Evolutionary conservation across 2,888 invertebrate species (phyloP), one percentile per base, ranked within the genome.

Genomic region (Linnaemya tessellans): DNA sequence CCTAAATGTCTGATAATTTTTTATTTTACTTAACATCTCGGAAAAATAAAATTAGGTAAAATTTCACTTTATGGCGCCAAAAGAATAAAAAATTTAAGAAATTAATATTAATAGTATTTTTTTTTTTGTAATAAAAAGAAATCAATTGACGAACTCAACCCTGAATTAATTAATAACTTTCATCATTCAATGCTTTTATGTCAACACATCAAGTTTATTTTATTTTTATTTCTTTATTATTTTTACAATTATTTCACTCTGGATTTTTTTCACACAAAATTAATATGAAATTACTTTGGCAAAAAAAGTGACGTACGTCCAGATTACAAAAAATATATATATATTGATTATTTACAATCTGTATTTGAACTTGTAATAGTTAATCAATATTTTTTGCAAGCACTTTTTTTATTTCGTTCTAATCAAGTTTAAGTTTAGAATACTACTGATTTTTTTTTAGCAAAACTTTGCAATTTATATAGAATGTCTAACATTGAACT

Each of bases 381-480:
- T 80, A 56, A 22, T 71, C 35, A 65, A 80, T 60, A 62, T 51
- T 46, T 58, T 65, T 49, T 46, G 0, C 22, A 43, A 25, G 35
- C 41, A 58, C 46, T 67, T 35, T 58, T 43, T 51, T 51, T 51
- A 30, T 62, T 20, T 35, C 51, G 77, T 73, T 78, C 65, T 83
- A 67, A 78, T 78, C 82, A 83, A 83, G 82, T 83, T 83, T 71
- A 83, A 83, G 82, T 83, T 83, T 83, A 77, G 49, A 83, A 58
- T 83, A 78, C 65, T 71, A 83, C 82, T 83, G 65, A 83, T 71
- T 58, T 71, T 56, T 71, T 60, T 43, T 51, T 20, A 73, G 41
- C 51, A 25, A 49, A 18, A 78, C 65, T 18, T 51, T 51, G 51
- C 30, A 56, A 73, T 78, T 83, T 83, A 78, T 83, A 83, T 58